A percentile compares a stretch with the other conserved stretches of the same genome.
Evolutionary conservation across 2,113 vertebrate genomes (phyloP).

Genomic region (Narcine bancroftii): DNA sequence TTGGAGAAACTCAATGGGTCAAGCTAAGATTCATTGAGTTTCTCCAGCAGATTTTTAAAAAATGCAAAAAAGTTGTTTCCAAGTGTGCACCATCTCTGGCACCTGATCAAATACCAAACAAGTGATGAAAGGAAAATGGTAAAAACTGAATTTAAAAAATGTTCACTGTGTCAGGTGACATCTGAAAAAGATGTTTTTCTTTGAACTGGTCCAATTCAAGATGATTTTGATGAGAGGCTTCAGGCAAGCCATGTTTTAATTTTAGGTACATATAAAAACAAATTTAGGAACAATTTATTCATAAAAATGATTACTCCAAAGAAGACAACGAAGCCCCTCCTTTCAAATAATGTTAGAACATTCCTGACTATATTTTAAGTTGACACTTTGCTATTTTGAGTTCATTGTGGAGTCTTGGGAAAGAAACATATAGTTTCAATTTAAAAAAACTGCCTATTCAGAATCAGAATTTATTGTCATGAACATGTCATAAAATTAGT

Average conservation of each 20-base stretch:
- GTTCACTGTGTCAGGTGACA: neutral
- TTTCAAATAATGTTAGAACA: neutral
- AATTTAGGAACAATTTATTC: neutral
- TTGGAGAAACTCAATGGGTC: too few relatives aligned
- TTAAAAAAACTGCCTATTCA: too few relatives aligned
- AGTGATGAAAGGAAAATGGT: neutral
- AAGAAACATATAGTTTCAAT: constrained; percentile 20
- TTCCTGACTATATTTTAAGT: constrained; percentile 22
- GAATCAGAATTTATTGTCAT: too few relatives aligned
- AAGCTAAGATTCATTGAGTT: too few relatives aligned
- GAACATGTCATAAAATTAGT: too few relatives aligned
- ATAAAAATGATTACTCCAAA: neutral
- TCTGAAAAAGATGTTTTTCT: neutral
- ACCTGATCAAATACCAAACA: neutral
- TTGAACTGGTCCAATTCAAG: neutral
- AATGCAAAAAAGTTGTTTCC: neutral
- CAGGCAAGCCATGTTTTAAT: neutral
- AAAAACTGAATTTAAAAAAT: neutral
- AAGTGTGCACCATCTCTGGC: neutral
- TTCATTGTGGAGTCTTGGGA: neutral
- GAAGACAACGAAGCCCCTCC: neutral
- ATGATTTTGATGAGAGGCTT: neutral
- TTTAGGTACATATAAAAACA: neutral
- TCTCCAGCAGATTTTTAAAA: too few relatives aligned
- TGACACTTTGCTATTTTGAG: neutral